Conservation (phyloP, 2,113 vertebrate genomes). For the Eulemur rufifrons region DNA sequence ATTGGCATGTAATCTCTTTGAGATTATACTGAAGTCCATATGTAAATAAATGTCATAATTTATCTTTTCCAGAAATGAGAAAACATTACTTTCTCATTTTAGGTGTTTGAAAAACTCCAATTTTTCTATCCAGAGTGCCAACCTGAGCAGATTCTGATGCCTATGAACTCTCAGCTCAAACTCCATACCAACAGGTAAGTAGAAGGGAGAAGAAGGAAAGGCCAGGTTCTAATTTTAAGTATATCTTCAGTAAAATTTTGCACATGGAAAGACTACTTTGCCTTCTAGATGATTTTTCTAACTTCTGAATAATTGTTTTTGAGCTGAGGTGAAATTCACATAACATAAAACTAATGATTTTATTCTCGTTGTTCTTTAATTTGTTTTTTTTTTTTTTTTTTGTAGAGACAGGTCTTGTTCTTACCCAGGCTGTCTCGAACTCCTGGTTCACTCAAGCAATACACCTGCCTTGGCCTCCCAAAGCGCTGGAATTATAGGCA, state of each 20-base stretch:
- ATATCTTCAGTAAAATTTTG: background rate
- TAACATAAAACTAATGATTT: background rate
- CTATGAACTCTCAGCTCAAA: constrained; percentile 82
- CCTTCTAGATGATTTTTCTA: background rate
- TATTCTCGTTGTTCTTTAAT: no score
- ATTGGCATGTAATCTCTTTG: background rate
- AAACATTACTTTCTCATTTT: constrained; percentile 48
- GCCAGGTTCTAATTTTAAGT: background rate
- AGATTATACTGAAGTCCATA: background rate
- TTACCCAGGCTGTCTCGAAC: no score
- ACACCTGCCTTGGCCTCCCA: no score
- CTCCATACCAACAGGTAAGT: constrained; percentile 83
- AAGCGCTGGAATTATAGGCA: no score
- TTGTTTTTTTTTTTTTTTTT: background rate
- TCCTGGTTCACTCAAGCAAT: no score
- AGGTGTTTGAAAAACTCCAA: constrained; percentile 84
- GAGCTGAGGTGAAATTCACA: background rate
- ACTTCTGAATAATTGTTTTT: background rate
- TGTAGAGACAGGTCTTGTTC: no score
- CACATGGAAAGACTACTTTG: background rate
- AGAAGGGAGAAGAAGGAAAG: background rate
- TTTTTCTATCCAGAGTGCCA: constrained; percentile 72
- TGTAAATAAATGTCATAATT: background rate
- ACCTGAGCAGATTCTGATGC: constrained; percentile 81
- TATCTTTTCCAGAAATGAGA: constrained; percentile 29